phyloP scores from a whole-genome alignment of 2,113 vertebrate genomes.

The Coregonus clupeaformis region DNA sequence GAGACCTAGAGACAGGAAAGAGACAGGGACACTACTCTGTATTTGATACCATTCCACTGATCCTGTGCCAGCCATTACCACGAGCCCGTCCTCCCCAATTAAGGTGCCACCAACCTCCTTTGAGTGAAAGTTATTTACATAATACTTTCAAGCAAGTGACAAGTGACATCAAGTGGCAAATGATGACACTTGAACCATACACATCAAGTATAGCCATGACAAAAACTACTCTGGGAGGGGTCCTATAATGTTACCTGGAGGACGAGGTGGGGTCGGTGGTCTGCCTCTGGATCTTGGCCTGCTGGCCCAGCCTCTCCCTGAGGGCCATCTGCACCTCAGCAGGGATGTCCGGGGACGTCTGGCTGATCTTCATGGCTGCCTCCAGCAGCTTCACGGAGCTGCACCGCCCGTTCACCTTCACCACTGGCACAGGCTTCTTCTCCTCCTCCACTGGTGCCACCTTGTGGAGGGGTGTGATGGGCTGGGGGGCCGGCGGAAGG shows the following conservation, averaged over 20 bases:
- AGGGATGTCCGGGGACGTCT: constrained; percentile 97
- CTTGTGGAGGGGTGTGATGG: constrained; percentile 37
- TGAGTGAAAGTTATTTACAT: too few species aligned
- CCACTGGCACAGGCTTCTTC: constrained; percentile 67
- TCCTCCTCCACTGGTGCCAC: constrained; percentile 67
- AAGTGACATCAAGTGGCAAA: too few species aligned
- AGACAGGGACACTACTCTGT: background rate
- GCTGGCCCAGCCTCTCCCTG: constrained; percentile 86
- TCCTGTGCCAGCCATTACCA: too few species aligned
- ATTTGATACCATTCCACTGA: too few species aligned
- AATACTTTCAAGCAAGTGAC: too few species aligned
- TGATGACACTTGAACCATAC: too few species aligned
- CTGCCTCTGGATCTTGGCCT: constrained; percentile 92
- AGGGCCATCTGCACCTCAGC: constrained; percentile 92
- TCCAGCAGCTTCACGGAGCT: constrained; percentile 80
- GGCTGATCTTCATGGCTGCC: constrained; percentile 97
- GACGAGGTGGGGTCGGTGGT: constrained; percentile 95
- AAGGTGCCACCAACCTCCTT: too few species aligned
- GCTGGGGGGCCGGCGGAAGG: constrained; percentile 58
- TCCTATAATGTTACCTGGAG: constrained; percentile 79
- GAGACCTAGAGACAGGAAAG: background rate
- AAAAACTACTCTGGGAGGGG: background rate
- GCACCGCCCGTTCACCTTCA: constrained; percentile 81
- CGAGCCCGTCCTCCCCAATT: too few species aligned
- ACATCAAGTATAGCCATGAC: too few species aligned